Percentiles rank a stretch among this genome's conserved stretches.
Conservation (phyloP, 2,797 vertebrate genomes). For the Bucorvus abyssinicus region DNA sequence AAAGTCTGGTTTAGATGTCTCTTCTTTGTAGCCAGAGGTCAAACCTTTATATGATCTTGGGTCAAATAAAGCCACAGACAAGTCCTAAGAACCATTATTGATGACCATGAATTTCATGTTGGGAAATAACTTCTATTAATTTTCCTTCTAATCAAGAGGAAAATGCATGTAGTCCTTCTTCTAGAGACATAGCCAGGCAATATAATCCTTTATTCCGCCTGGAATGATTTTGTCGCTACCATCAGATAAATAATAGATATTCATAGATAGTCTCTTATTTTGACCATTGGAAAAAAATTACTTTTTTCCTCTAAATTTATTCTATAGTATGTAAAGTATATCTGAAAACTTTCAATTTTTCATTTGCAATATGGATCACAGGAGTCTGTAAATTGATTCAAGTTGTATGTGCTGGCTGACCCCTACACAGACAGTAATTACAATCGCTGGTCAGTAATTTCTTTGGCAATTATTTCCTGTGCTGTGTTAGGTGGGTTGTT, state of each 20-base stretch:
- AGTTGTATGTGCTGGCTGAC: slow-evolving; percentile 32
- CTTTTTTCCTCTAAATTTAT: neutral
- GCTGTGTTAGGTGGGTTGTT: neutral
- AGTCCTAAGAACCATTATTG: neutral
- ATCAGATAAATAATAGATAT: neutral
- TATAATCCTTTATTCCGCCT: neutral
- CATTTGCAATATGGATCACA: neutral
- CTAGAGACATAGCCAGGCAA: neutral
- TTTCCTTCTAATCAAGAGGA: neutral
- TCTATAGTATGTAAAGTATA: neutral
- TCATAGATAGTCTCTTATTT: neutral
- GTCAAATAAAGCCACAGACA: neutral
- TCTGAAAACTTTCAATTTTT: neutral
- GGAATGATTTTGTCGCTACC: neutral
- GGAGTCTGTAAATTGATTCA: slow-evolving; percentile 7
- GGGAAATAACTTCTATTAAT: neutral
- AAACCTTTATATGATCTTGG: neutral
- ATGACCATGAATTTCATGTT: neutral
- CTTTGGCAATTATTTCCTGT: neutral
- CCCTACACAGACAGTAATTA: neutral
- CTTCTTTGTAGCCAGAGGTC: neutral
- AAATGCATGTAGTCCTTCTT: neutral
- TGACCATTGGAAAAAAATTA: neutral
- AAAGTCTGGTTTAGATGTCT: neutral
- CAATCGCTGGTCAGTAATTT: neutral